Percentiles rank a stretch among this genome's conserved stretches.
Evolutionary conservation across 30 jellyfish, hydroid and myxozoan genomes (phyloP).

Genomic region (Pseudorhiza aurosa): DNA sequence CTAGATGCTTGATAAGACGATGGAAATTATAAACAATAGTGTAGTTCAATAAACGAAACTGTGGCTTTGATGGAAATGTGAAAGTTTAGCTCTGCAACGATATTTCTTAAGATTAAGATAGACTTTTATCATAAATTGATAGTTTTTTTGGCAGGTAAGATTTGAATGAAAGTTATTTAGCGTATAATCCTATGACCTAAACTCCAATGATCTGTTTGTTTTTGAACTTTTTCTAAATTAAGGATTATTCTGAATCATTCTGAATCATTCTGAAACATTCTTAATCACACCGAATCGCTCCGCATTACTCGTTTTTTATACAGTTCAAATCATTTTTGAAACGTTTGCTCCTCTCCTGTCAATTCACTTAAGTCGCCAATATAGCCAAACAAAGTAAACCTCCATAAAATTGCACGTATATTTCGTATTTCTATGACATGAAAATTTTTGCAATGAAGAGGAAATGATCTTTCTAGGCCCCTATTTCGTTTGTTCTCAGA

Average conservation of each 20-base stretch:
- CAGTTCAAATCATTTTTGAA: no score
- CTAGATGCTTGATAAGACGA: background rate
- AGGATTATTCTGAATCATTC: background rate
- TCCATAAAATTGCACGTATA: no score
- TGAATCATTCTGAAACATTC: background rate
- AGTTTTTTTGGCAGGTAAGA: background rate
- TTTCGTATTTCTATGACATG: no score
- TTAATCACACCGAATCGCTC: no score
- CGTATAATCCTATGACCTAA: conserved; percentile 26
- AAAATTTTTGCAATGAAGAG: no score
- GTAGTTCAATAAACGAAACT: background rate
- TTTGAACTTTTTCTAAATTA: background rate
- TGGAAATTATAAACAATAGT: conserved; percentile 9
- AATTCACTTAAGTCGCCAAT: no score
- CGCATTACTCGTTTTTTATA: no score
- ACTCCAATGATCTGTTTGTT: conserved; percentile 4
- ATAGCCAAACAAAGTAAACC: no score
- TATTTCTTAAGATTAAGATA: background rate
- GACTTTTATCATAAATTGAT: background rate
- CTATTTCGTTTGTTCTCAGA: no score
- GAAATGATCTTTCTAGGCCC: no score
- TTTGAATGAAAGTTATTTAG: conserved; percentile 5
- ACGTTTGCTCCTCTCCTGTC: no score
- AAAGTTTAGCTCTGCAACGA: background rate
- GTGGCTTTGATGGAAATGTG: background rate